Evolutionary conservation across 2,113 vertebrate species (phyloP), one percentile per base, ranked within the genome.

Genomic region (Genyomyrus donnyi): DNA sequence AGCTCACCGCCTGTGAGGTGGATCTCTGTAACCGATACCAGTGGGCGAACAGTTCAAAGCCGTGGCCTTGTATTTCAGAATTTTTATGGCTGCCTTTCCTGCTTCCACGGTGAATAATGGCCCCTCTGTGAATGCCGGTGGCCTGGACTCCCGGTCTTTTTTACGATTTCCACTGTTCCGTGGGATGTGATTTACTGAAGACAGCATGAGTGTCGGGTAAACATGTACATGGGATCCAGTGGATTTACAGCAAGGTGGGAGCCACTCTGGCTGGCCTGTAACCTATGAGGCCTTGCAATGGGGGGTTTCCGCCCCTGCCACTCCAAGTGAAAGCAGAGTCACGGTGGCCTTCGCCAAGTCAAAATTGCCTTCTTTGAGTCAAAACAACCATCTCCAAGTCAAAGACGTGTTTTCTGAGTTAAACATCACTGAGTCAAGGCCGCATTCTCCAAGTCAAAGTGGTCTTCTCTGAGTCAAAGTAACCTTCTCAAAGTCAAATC

Each of bases 51-150:
- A 94, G 93, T 94, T 94, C 93, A 95, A 94, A 95, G 94, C 96
- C 94, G 95, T 94, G 95, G 94, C 94, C 95, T 95, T 95, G 95
- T 96, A 96, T 96, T 49, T 89, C 48, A 15, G 3, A 87, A 31
- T 93, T 95, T 96, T 96, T 96, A 96, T 94, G 94, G 95, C 96
- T 96, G 93, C 95, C 91, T 95, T 96, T 94, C 93, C 94, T 94
- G 93, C 91, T 96, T 96, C 96, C 95, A 95, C 89, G 93, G 90
- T 89, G 92, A 94, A 96, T 95, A 96, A 96, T 94, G 92, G 92
- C 87, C 89, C 91, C 90, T 95, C 94, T 96, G 94, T 96, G 93
- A 89, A 92, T 91, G 66, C 88, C 91, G 92, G 56, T 94, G 90
- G 91, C 92, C 90, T 90, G 27, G 90, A 93, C 92, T 95, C 49